Base-by-base conservation (phyloP, 1,140 invertebrate genomes). In the Telenomus remus region DNA sequence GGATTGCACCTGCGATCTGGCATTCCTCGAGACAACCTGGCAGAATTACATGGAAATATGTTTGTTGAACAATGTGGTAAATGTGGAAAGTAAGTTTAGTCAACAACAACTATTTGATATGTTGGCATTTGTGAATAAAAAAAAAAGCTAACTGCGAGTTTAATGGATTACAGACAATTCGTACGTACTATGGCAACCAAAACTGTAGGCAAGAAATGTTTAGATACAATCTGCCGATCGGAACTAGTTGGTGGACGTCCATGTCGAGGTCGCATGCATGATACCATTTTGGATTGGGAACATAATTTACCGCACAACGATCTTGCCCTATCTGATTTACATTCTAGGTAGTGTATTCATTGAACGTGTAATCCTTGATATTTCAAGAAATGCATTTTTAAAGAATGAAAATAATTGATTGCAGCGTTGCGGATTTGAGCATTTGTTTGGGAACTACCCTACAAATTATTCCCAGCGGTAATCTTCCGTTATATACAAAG, bases 201-300 rank as follows among this genome's bases (percentile, higher is more conserved):
- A 60, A 97, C 95, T 33, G 97, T 99, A 44, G 98, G 97, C 0
- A 93, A 97, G 84, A 98, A 97, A 84, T 92, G 90, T 76, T 92
- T 97, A 60, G 95, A 94, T 13, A 91, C 92, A 34, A 89, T 90
- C 9, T 99, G 95, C 89, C 91, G 89, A 79, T 91, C 89, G 1
- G 88, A 91, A 44, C 86, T 88, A 76, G 86, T 89, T 50, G 91
- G 90, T 46, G 90, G 91, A 19, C 88, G 95, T 65, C 90, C 91
- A 2, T 97, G 96, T 82, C 89, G 97, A 66, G 97, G 98, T 16
- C 92, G 93, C 68, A 87, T 98, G 46, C 89, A 93, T 71, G 98
- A 99, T 86, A 97, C 94, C 27, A 95, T 99, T 60, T 89, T 99
- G n/a, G 98, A 99, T 88, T 99, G 98, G 98, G 98, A 99, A 84